Evolutionary conservation across 2,113 vertebrate species (phyloP).

Genomic region (Tylochromis polylepis): DNA sequence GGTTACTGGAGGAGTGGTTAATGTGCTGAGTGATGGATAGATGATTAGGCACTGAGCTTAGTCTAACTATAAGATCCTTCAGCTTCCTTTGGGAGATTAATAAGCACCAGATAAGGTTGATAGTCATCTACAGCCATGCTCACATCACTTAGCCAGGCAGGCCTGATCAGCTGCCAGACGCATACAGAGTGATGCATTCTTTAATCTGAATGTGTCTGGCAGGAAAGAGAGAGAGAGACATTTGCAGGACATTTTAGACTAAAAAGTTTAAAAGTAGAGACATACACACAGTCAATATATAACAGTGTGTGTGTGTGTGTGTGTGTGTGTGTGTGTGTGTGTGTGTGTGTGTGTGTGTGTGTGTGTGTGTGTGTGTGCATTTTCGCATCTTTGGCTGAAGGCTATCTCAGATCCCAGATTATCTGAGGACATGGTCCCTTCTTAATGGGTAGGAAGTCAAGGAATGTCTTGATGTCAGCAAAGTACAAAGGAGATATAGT

Average conservation of each 20-base stretch:
- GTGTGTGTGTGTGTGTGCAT: background rate
- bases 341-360: too few relatives aligned
- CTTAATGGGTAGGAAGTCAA: constrained; percentile 5
- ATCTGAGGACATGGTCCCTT: constrained; percentile 15
- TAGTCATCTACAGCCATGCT: constrained; percentile 62
- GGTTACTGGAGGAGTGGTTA: background rate
- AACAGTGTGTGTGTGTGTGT: background rate
- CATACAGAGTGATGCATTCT: constrained; percentile 56
- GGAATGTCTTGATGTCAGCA: constrained; percentile 37
- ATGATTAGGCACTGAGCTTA: constrained; percentile 10
- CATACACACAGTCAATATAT: background rate
- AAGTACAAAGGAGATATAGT: background rate
- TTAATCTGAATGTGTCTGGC: constrained; percentile 53
- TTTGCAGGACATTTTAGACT: constrained; percentile 3
- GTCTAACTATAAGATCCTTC: constrained; percentile 19
- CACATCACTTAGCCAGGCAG: constrained; percentile 35
- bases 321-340: background rate
- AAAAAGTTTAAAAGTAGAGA: background rate
- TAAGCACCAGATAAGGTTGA: constrained; percentile 62
- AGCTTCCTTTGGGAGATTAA: constrained; percentile 56
- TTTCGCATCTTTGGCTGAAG: background rate
- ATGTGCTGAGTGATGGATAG: background rate
- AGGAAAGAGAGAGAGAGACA: background rate
- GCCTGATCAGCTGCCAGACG: constrained; percentile 54
- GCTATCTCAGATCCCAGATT: background rate